phyloP scores from a whole-genome alignment of 2,888 invertebrate species.

The Sabellastarte sp. region DNA sequence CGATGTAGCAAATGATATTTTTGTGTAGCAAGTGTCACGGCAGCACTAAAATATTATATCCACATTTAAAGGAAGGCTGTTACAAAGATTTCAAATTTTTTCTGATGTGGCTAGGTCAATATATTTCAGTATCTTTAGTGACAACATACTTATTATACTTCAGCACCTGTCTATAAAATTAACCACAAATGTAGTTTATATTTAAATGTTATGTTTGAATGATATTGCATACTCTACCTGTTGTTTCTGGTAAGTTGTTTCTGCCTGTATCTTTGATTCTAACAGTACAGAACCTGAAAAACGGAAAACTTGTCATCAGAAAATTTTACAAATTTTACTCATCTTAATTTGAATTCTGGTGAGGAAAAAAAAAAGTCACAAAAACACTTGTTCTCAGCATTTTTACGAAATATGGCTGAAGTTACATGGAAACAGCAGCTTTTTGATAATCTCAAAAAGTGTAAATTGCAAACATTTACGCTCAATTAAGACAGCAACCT shows the following conservation, averaged over 20 bases:
- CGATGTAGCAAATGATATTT: too few relatives aligned
- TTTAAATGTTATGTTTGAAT: background rate
- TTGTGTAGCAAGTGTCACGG: too few relatives aligned
- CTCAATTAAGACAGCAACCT: too few relatives aligned
- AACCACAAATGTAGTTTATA: background rate
- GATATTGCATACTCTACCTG: constrained; percentile 65
- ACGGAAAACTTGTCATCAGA: constrained; percentile 4
- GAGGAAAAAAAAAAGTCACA: too few relatives aligned
- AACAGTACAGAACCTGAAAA: constrained; percentile 74
- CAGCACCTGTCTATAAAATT: background rate
- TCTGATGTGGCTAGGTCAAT: too few relatives aligned
- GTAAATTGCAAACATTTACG: too few relatives aligned
- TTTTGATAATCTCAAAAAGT: background rate
- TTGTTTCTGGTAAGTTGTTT: constrained; percentile 99
- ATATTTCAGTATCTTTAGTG: background rate
- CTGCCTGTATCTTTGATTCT: constrained; percentile 96
- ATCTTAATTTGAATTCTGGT: background rate
- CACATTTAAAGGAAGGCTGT: too few relatives aligned
- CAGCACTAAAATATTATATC: too few relatives aligned
- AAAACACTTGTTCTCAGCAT: too few relatives aligned
- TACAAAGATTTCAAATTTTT: too few relatives aligned
- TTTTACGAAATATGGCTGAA: background rate
- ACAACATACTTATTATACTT: background rate
- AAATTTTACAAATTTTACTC: background rate
- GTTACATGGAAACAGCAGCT: background rate